Evolutionary conservation across 2,888 invertebrate genomes (phyloP), one percentile per base, ranked within the genome.

Genomic region (Andrena camellia): DNA sequence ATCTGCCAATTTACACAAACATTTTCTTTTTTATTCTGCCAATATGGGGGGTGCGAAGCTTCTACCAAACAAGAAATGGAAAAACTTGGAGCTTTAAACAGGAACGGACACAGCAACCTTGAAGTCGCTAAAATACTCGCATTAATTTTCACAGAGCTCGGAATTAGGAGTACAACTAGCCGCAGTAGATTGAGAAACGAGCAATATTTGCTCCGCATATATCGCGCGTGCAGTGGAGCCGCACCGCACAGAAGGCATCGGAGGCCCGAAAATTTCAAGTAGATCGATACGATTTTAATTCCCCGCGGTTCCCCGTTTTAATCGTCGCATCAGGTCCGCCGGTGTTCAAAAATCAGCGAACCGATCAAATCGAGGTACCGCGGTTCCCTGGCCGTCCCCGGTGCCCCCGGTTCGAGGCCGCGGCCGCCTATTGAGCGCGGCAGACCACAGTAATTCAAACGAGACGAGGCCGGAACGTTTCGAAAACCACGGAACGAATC

Each of bases 401-500:
- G 48, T 31, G 20, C n/a, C 23, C 20, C 57, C 54, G 29, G 23
- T 23, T 29, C 29, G 67, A 20, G 20, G 10, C 17, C 59, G 59
- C n/a, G 62, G 60, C 20, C 60, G 64, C 81, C 81, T 26, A 81
- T 81, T 67, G 81, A 69, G 48, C 64, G 66, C 70, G 70, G 81
- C 81, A 42, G 17, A 81, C 81, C 75, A 62, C 81, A 75, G 48
- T 75, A 82, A 82, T 81, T 71, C 81, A 63, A 71, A 82, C 74
- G 69, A 62, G 82, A 81, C 73, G 57, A 73, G 68, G 17, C 80
- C 69, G 64, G 42, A 63, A 75, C 63, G 64, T 66, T 60, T 57
- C 70, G 81, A 85, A 86, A 84, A 76, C 66, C 68, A 74, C 78
- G 88, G 59, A 74, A 78, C 83, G 83, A 83, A 75, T 78, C 68